Conservation (phyloP, 2,888 invertebrate genomes). For the Lamproptera curius region DNA sequence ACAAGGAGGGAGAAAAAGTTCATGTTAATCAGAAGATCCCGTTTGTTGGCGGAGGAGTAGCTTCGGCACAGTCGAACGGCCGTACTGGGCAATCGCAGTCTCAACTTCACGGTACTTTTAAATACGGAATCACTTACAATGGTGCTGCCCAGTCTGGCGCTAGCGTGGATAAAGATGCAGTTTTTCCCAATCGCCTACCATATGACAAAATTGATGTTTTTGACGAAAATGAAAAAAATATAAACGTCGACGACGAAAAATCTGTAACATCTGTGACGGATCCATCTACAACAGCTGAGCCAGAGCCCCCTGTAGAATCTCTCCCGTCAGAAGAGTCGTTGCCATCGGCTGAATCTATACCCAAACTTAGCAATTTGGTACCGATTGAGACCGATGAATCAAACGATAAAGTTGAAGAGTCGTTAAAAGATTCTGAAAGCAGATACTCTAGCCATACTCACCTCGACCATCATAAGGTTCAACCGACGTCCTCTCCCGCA, state of each 20-base stretch:
- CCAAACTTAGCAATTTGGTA: conserved; percentile 20
- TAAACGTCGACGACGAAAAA: conserved; percentile 45
- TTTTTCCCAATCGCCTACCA: conserved; percentile 58
- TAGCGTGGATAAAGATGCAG: conserved; percentile 79
- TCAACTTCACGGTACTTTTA: conserved; percentile 89
- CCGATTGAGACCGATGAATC: conserved; percentile 15
- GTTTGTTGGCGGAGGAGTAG: conserved; percentile 86
- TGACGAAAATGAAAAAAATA: conserved; percentile 60
- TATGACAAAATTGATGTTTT: conserved; percentile 68
- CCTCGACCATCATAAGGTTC: conserved; percentile 55
- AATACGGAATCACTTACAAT: conserved; percentile 85
- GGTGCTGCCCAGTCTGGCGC: conserved; percentile 91
- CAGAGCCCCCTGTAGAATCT: conserved; percentile 24
- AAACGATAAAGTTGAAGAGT: conserved; percentile 35
- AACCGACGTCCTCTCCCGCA: conserved; percentile 35
- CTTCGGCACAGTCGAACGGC: conserved; percentile 87
- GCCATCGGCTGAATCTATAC: conserved; percentile 13
- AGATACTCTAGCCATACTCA: conserved; percentile 48
- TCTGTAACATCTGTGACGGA: conserved; percentile 1
- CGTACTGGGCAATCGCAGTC: conserved; percentile 89
- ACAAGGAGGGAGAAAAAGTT: conserved; percentile 78
- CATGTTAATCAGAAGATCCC: conserved; percentile 73
- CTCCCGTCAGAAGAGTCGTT: conserved; percentile 8
- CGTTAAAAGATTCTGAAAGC: conserved; percentile 40
- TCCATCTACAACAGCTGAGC: conserved; percentile 31